Evolutionary conservation across 2,113 vertebrate species (phyloP).

Genomic region (Tachuris rubrigastra): DNA sequence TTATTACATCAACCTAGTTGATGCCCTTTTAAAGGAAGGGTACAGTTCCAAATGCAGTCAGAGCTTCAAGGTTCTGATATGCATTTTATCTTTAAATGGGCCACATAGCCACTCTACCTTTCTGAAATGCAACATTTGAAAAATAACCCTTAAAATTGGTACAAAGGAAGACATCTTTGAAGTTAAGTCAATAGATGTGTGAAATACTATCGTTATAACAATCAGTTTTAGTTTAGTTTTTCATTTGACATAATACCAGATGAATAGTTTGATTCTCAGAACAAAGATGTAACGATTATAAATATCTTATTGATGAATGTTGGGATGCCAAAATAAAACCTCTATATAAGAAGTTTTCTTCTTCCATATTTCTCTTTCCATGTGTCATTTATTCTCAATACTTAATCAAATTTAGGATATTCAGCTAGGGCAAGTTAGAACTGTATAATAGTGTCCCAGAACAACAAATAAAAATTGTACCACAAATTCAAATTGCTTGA

Average conservation of each 20-base stretch:
- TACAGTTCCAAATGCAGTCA: background rate
- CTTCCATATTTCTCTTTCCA: background rate
- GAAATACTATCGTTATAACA: background rate
- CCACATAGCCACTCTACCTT: background rate
- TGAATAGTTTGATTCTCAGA: background rate
- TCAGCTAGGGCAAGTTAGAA: background rate
- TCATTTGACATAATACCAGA: background rate
- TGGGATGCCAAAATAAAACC: background rate
- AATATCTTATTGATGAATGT: background rate
- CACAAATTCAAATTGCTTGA: background rate
- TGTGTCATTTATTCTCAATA: background rate
- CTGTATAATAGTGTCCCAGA: background rate
- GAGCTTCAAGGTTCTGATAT: background rate
- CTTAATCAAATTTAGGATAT: background rate
- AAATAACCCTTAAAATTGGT: background rate
- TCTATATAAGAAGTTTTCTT: background rate
- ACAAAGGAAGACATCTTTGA: background rate
- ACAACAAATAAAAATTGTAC: background rate
- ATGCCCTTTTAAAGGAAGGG: background rate
- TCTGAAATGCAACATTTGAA: background rate
- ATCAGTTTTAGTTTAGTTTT: background rate
- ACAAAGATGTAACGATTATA: background rate
- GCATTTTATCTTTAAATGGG: background rate
- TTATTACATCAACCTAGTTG: background rate
- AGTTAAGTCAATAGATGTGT: background rate